phyloP scores from a whole-genome alignment of 2,888 invertebrate genomes.

The Pseudoips prasinana region DNA sequence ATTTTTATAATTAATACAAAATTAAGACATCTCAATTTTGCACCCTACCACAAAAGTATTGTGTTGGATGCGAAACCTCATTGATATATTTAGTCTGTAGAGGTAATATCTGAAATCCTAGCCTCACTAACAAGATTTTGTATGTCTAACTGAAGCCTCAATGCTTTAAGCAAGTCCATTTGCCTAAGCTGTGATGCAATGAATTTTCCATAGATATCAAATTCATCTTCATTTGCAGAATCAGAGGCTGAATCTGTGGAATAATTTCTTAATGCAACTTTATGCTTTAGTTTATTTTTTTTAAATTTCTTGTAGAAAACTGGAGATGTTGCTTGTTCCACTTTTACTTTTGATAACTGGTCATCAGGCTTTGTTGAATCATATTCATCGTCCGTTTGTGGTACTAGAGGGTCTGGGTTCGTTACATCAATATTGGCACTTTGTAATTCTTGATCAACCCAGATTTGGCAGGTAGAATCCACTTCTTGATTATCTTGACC shows the following conservation, averaged over 20 bases:
- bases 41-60: too few species aligned
- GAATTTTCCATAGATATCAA: slow-evolving; percentile 64
- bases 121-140: slow-evolving; percentile 59
- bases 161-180: slow-evolving; percentile 52
- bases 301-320: slow-evolving; percentile 43
- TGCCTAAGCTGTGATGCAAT: slow-evolving; percentile 58
- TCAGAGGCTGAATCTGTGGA: slow-evolving; percentile 31
- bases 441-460: slow-evolving; percentile 49
- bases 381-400: slow-evolving; percentile 53
- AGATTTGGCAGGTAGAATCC: slow-evolving; percentile 56
- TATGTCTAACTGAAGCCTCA: slow-evolving; percentile 54
- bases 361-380: slow-evolving; percentile 38
- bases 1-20: too few species aligned
- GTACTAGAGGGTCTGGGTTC: slow-evolving; percentile 52
- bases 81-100: too few species aligned
- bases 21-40: too few species aligned
- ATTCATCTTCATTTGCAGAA: slow-evolving; percentile 52
- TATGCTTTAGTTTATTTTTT: slow-evolving; percentile 52
- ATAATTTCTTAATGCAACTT: slow-evolving; percentile 33
- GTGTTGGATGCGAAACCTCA: too few species aligned
- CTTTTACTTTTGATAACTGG: slow-evolving; percentile 34
- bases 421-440: slow-evolving; percentile 41
- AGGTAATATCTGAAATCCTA: slow-evolving; percentile 40
- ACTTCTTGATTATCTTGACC: slow-evolving; percentile 48
- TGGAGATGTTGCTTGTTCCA: slow-evolving; percentile 29